These are phyloP conservation scores for Rhea americana DNA, from an alignment of 2,113 vertebrate species.

Conservation along the genomic window DNA sequence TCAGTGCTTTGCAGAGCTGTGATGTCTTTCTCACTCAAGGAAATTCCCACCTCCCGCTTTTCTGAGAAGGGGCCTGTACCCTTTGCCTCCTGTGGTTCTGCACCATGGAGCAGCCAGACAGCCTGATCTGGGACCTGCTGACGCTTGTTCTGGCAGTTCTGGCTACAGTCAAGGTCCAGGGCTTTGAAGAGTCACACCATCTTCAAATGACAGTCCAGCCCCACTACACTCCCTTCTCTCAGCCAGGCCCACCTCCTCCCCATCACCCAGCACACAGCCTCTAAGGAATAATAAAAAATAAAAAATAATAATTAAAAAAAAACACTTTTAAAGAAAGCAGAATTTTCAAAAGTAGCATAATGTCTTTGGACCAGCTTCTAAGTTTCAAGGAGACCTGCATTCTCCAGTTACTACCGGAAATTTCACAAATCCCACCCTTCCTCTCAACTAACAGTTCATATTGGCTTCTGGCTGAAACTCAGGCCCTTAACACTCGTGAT, in stretches of 20 bases:
- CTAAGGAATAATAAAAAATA: too few species aligned
- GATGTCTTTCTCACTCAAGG: neutral
- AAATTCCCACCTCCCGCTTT: neutral
- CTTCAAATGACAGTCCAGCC: neutral
- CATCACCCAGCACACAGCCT: neutral
- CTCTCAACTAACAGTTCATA: neutral
- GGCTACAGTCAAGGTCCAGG: neutral
- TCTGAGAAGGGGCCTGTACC: neutral
- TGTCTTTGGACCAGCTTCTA: neutral
- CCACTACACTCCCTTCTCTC: neutral
- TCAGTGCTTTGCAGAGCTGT: rapidly evolving
- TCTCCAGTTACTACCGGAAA: neutral
- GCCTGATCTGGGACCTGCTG: neutral
- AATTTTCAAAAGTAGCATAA: neutral
- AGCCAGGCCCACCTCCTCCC: neutral
- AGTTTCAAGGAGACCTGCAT: neutral
- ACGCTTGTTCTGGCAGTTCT: neutral
- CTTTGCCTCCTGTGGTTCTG: neutral
- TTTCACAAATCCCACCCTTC: neutral
- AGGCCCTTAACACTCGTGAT: too few species aligned
- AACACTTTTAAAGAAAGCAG: neutral
- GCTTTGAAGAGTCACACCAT: neutral
- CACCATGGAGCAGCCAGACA: neutral
- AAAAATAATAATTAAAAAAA: too few species aligned
- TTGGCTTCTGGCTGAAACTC: neutral